Base-by-base conservation (phyloP, 2,113 vertebrate genomes). In the Laticauda laticaudata region DNA sequence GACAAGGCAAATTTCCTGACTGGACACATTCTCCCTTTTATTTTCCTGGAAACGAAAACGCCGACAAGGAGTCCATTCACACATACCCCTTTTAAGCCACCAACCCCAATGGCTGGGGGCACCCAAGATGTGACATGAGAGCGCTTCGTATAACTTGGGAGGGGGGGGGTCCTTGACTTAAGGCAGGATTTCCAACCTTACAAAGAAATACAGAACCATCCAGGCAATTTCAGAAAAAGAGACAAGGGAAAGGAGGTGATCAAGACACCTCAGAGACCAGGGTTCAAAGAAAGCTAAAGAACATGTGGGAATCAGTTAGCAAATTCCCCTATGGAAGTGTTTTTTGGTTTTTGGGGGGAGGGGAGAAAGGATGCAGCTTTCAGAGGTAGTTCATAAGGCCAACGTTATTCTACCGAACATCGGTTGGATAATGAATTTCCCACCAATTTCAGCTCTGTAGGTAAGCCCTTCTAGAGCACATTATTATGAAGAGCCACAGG, bases 341-440 rank as follows among this genome's bases (percentile, higher is more conserved):
- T 14, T 29, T 48, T 7, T 48, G 5, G 0, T 4, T 45, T 4
- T 0, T 45, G 9, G 3, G 29, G 29, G 0, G 7, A 45, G 23
- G 5, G 48, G 34, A 24, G 15, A 26, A 3, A 81, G 5, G 3
- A 43, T 29, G n/a, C 34, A 3, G 11, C 0, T 39, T 20, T 9
- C 48, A n/a, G 15, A 26, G 2, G 5, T 54, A 6, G 12, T 51
- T 18, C 91, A 51, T 8, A 81, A 7, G 15, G n/a, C 45, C 8
- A 55, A 3, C 59, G 29, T 51, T 51, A 26, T 88, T 45, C 86
- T n/a, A 8, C 43, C 26, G 21, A 55, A 56, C 57, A 3, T 51
- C 9, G 26, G 11, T 5, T 14, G 18, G 43, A 29, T 4, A 4
- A 18, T n/a, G 53, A 89, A 14, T 48, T 48, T 14, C 21, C 34